Percentiles rank a stretch among this genome's conserved stretches.
phyloP scores from a whole-genome alignment of 2,797 vertebrate species.

The Cercopithecus hamlyni region DNA sequence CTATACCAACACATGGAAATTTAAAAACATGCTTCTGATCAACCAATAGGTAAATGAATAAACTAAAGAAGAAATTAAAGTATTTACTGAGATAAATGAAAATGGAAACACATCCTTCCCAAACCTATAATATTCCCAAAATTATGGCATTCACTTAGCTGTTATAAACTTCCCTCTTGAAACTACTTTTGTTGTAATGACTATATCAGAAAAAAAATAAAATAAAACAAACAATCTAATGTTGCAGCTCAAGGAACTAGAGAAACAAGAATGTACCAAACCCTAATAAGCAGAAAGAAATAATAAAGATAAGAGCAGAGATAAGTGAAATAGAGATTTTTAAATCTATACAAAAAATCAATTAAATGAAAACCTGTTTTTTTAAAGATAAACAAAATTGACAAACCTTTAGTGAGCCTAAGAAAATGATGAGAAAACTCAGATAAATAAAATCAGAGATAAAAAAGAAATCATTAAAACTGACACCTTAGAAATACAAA shows the following conservation, averaged over 20 bases:
- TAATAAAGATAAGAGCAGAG: background rate
- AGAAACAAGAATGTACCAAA: background rate
- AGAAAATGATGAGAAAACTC: background rate
- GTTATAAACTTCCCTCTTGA: background rate
- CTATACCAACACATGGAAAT: background rate
- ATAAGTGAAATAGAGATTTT: background rate
- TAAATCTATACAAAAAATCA: background rate
- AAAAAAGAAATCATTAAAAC: background rate
- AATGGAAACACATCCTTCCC: background rate
- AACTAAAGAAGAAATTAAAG: background rate
- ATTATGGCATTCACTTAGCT: background rate
- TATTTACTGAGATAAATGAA: background rate
- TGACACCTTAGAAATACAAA: background rate
- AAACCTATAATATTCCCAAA: background rate
- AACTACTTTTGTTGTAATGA: background rate
- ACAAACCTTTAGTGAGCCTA: background rate
- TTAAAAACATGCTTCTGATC: background rate
- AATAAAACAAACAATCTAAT: background rate
- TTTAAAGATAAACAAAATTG: background rate
- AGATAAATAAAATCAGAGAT: background rate
- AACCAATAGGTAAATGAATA: background rate
- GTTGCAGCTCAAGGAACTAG: background rate
- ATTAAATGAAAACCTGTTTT: background rate
- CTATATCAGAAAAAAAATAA: background rate
- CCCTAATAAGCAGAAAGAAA: background rate